These are phyloP conservation scores for Leuciscus waleckii DNA, from an alignment of 2,797 vertebrate species.

Conservation along the genomic window DNA sequence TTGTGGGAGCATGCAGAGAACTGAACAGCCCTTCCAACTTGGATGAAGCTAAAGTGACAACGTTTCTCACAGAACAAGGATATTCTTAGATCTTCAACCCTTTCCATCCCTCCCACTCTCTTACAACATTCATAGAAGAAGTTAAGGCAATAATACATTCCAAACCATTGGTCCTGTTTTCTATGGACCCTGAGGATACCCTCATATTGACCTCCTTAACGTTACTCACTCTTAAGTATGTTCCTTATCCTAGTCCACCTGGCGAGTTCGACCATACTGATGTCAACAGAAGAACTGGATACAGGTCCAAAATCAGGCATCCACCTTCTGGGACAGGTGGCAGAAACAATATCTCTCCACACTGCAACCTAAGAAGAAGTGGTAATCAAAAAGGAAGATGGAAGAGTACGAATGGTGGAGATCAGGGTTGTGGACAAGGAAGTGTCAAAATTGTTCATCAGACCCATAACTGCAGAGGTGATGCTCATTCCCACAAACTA, in stretches of 20 bases:
- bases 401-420: too few species aligned
- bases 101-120: background rate
- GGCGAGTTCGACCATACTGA: background rate
- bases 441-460: too few species aligned
- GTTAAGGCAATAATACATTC: background rate
- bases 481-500: too few species aligned
- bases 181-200: conserved; percentile 12
- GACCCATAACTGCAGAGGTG: too few species aligned
- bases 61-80: background rate
- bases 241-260: conserved; percentile 1
- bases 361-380: too few species aligned
- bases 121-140: background rate
- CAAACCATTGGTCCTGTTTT: conserved; percentile 4
- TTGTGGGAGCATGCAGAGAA: background rate
- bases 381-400: too few species aligned
- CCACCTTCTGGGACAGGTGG: conserved; percentile 15
- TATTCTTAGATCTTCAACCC: conserved; percentile 2
- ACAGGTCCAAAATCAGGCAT: conserved; percentile 20
- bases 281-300: conserved; percentile 26
- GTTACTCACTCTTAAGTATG: background rate
- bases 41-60: background rate
- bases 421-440: too few species aligned
- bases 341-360: too few species aligned
- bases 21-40: background rate
- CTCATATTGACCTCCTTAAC: background rate